A percentile compares a stretch with the other conserved stretches of the same genome.
phyloP scores from a whole-genome alignment of 2,113 vertebrate genomes.

The Ibidorhyncha struthersii region DNA sequence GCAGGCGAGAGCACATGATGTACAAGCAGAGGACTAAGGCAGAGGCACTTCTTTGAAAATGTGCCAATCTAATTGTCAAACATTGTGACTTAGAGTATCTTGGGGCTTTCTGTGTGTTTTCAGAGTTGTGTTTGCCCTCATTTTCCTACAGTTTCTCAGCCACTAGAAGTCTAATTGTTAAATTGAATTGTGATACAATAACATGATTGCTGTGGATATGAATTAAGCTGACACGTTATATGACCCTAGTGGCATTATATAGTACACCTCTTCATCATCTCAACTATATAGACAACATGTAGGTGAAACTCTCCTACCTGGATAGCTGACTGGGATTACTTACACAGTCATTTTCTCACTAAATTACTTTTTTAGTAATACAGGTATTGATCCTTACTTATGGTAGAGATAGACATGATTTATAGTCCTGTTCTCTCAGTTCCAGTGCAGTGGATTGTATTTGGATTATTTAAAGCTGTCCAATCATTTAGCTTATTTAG shows the following conservation, averaged over 20 bases:
- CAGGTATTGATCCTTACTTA: not conserved
- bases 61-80: accelerated
- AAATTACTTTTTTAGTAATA: not conserved
- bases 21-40: not conserved
- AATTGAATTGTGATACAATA: not conserved
- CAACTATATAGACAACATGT: not conserved
- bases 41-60: not conserved
- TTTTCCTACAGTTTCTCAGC: not conserved
- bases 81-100: accelerated
- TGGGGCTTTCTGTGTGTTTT: not conserved
- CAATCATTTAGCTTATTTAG: not conserved
- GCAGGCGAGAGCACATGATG: too few relatives aligned
- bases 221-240: not conserved
- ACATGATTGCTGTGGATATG: not conserved
- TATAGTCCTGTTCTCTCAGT: not conserved
- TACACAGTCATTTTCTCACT: not conserved
- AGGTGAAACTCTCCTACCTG: not conserved
- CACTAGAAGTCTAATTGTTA: not conserved
- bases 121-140: not conserved
- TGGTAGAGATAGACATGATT: not conserved
- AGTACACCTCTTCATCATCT: not conserved
- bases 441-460: not conserved
- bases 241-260: not conserved
- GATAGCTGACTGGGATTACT: not conserved
- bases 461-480: not conserved